These are phyloP conservation scores for Sepiola atlantica DNA, from an alignment of 2,888 invertebrate species.

Conservation along the genomic window DNA sequence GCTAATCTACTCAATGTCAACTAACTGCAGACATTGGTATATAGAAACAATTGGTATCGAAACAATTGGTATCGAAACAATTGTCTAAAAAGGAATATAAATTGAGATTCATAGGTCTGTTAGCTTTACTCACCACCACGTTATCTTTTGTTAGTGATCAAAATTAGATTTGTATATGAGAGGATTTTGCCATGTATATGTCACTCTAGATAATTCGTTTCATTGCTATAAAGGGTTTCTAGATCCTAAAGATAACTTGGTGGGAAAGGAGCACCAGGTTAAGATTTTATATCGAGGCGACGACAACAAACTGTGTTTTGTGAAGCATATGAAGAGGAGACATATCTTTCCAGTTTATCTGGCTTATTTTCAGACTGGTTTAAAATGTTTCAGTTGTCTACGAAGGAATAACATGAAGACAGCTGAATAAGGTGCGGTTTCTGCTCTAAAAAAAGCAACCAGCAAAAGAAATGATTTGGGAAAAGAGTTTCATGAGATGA, in stretches of 20 bases:
- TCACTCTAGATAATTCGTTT: neutral
- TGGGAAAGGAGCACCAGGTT: neutral
- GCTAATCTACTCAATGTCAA: constrained; percentile 8
- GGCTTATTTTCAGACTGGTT: neutral
- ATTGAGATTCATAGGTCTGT: neutral
- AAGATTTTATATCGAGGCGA: too few relatives aligned
- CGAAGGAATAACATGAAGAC: neutral
- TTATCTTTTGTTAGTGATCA: neutral
- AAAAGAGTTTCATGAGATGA: neutral
- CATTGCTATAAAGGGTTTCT: neutral
- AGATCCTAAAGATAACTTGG: neutral
- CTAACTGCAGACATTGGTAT: neutral
- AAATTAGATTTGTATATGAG: neutral
- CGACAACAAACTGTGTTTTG: neutral
- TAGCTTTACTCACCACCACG: neutral
- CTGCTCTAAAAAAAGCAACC: neutral
- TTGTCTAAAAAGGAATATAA: neutral
- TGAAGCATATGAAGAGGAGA: neutral
- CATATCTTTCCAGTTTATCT: neutral
- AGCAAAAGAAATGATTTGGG: neutral
- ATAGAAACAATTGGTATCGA: neutral
- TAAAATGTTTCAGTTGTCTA: neutral
- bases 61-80: neutral
- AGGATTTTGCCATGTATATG: neutral
- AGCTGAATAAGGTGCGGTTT: neutral